Evolutionary conservation across 2,113 vertebrate species (phyloP).

Genomic region (Fukomys damarensis): DNA sequence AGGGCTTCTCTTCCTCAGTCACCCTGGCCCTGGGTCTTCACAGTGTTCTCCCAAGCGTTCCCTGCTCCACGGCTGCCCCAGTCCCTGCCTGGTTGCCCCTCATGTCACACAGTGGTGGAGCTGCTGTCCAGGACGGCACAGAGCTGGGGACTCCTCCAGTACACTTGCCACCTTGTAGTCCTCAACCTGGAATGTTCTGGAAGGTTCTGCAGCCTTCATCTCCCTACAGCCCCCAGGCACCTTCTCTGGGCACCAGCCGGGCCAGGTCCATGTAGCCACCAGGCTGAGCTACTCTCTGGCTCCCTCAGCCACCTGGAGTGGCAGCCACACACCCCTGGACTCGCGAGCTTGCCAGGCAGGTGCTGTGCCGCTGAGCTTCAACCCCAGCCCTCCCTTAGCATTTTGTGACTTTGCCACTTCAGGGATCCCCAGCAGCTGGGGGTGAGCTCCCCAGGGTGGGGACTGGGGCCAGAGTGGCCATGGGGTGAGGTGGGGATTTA

Average conservation of each 20-base stretch:
- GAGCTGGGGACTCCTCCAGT: fast-evolving
- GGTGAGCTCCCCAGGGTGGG: too few relatives aligned
- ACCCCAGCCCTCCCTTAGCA: too few relatives aligned
- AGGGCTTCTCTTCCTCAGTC: neutral
- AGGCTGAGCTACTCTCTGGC: neutral
- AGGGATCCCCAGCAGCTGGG: too few relatives aligned
- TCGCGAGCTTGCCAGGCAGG: too few relatives aligned
- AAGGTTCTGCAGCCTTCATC: neutral
- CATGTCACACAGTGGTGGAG: neutral
- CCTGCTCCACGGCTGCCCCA: neutral
- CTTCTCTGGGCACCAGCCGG: neutral
- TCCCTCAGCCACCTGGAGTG: neutral
- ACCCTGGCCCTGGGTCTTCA: neutral
- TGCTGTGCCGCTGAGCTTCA: too few relatives aligned
- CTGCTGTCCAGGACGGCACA: fast-evolving
- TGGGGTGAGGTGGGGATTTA: neutral
- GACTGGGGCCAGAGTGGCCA: too few relatives aligned
- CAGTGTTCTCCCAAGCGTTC: neutral
- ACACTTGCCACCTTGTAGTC: neutral
- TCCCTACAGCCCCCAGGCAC: neutral
- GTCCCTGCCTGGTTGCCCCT: neutral
- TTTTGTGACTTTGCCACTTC: too few relatives aligned
- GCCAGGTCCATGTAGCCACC: neutral
- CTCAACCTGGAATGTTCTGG: neutral
- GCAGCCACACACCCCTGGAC: neutral